Evolutionary conservation across 2,888 invertebrate species (phyloP), one percentile per base, ranked within the genome.

Genomic region (Clanis bilineata): DNA sequence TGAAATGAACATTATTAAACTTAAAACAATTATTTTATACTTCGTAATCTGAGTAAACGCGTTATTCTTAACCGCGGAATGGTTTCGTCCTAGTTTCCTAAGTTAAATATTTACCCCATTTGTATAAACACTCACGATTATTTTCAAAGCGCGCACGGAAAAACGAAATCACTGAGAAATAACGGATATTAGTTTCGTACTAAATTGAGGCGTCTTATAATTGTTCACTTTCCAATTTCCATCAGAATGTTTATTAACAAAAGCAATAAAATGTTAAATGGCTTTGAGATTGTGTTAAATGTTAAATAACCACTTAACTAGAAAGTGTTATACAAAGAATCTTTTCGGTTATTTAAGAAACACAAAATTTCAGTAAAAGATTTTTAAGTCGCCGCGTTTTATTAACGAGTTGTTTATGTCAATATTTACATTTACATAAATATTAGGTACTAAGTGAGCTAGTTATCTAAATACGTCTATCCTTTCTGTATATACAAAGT

Each of bases 361-460:
- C 18, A 57, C 39, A 44, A 62, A 32, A n/a, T n/a, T n/a, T n/a
- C n/a, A n/a, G n/a, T n/a, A 62, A 25, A 25, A 25, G 25, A 25
- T 25, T 25, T 25, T 25, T 25, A 25, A 4, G 25, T 25, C 25
- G n/a, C n/a, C n/a, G n/a, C n/a, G n/a, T n/a, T n/a, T n/a, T n/a
- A n/a, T n/a, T n/a, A n/a, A n/a, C n/a, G n/a, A n/a, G n/a, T n/a
- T n/a, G n/a, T n/a, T n/a, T n/a, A n/a, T n/a, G n/a, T n/a, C n/a
- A n/a, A n/a, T n/a, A n/a, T n/a, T n/a, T n/a, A n/a, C n/a, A n/a
- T n/a, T n/a, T n/a, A n/a, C n/a, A n/a, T n/a, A n/a, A n/a, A n/a
- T n/a, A n/a, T n/a, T n/a, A n/a, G n/a, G n/a, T n/a, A n/a, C n/a
- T n/a, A n/a, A n/a, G n/a, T n/a, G n/a, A n/a, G n/a, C n/a, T n/a